Percentiles rank a stretch among this genome's conserved stretches.
These are phyloP conservation scores for Gymnocephalus cernua DNA, from an alignment of 2,113 vertebrate genomes.

Conservation along the genomic window DNA sequence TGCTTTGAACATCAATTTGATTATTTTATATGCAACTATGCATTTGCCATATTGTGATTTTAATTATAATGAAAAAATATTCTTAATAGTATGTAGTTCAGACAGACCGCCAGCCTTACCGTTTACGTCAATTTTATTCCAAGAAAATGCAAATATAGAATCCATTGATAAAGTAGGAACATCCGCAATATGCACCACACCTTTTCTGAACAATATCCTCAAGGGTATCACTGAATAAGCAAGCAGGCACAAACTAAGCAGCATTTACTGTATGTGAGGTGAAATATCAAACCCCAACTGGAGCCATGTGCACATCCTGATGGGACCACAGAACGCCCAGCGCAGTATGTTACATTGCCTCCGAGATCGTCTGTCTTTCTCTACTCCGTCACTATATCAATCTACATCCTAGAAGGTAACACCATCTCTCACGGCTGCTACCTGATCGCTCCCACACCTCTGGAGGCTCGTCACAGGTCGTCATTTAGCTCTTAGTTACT, in stretches of 20 bases:
- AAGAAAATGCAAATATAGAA: neutral
- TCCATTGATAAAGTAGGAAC: too few relatives aligned
- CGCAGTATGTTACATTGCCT: conserved; percentile 13
- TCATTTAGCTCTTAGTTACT: conserved; percentile 62
- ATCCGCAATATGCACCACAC: neutral
- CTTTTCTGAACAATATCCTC: neutral
- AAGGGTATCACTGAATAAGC: neutral
- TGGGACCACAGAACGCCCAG: conserved; percentile 10
- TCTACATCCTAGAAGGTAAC: conserved; percentile 65
- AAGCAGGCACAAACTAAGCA: neutral
- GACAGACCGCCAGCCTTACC: too few relatives aligned
- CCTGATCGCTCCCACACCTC: conserved; percentile 53
- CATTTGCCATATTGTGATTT: neutral
- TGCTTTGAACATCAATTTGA: neutral
- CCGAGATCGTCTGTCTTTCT: conserved; percentile 56
- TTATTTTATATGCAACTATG: neutral
- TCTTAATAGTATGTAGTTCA: neutral
- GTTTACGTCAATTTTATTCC: neutral
- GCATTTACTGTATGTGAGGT: conserved; percentile 23
- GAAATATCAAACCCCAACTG: conserved; percentile 57
- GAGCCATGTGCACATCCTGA: conserved; percentile 4
- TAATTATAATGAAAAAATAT: neutral
- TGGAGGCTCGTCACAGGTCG: conserved; percentile 41
- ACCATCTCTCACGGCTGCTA: conserved; percentile 68
- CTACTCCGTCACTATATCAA: conserved; percentile 38